These are phyloP conservation scores for Rotaria socialis DNA, from an alignment of 2,888 invertebrate species.

Conservation along the genomic window DNA sequence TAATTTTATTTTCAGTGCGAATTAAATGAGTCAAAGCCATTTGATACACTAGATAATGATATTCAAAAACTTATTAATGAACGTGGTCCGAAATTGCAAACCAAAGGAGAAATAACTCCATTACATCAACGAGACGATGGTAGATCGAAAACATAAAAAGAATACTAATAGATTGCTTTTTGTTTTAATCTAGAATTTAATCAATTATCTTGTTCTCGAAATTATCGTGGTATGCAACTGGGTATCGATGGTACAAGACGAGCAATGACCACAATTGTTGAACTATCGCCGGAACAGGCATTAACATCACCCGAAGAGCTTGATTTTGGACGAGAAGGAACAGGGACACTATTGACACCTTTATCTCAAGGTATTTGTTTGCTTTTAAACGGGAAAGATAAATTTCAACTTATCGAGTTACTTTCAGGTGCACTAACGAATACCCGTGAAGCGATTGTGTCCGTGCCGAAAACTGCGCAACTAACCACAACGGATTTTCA, in stretches of 20 bases:
- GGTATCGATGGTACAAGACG: neutral
- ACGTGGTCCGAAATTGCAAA: neutral
- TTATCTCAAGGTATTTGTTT: neutral
- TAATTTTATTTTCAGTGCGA: neutral
- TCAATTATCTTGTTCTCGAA: neutral
- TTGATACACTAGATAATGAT: neutral
- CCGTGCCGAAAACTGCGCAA: no score
- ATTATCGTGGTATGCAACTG: neutral
- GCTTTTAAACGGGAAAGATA: neutral
- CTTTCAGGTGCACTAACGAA: neutral
- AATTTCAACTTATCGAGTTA: neutral
- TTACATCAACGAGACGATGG: neutral
- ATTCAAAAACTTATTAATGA: neutral
- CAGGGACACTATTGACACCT: neutral
- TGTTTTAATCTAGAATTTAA: neutral
- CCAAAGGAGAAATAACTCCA: neutral
- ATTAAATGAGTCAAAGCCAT: neutral
- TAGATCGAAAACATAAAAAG: neutral
- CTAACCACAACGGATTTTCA: neutral
- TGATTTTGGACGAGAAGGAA: neutral
- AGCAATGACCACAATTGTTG: neutral
- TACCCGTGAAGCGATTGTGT: no score
- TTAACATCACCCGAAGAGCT: neutral
- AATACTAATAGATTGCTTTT: neutral
- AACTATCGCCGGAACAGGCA: neutral